These are phyloP conservation scores for Arrhamphus sclerolepis DNA, from an alignment of 2,797 vertebrate species.

Conservation along the genomic window DNA sequence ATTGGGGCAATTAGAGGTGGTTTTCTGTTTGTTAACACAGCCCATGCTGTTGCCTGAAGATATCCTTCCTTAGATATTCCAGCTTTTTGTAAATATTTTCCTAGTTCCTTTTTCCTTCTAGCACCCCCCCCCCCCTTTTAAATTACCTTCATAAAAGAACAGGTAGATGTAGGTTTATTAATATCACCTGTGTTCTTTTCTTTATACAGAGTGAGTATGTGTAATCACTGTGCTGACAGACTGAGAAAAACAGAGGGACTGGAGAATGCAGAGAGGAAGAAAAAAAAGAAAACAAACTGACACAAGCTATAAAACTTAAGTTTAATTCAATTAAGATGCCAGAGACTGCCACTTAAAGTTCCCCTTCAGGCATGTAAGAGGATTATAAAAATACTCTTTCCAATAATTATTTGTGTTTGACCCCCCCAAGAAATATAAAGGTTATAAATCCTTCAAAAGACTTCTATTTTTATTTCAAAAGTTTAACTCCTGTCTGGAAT, in stretches of 20 bases:
- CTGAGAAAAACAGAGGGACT: slow-evolving; percentile 20
- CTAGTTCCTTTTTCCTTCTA: neutral
- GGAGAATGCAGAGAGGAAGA: neutral
- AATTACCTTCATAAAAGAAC: no score
- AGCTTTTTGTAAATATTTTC: slow-evolving; percentile 1
- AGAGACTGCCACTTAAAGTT: slow-evolving; percentile 25
- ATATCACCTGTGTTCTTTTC: no score
- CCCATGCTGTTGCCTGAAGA: slow-evolving; percentile 22
- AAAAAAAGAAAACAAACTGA: slow-evolving; percentile 14
- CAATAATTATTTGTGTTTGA: slow-evolving; percentile 1
- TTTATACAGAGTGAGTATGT: neutral
- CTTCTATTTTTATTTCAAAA: neutral
- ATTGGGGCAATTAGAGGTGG: slow-evolving; percentile 30
- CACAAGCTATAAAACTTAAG: slow-evolving; percentile 30
- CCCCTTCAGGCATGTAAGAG: slow-evolving; percentile 6
- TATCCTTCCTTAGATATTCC: neutral
- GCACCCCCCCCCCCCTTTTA: no score
- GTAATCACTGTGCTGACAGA: slow-evolving; percentile 24
- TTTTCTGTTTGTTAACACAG: slow-evolving; percentile 31
- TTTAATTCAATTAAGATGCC: slow-evolving; percentile 33
- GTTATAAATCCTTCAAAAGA: slow-evolving; percentile 1
- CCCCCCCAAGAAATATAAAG: neutral
- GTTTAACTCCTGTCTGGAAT: neutral
- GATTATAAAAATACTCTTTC: slow-evolving; percentile 8
- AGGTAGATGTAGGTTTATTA: no score